Percentiles rank a stretch among this genome's conserved stretches.
These are phyloP conservation scores for Ceratotherium simum DNA, from an alignment of 2,113 vertebrate genomes.

Conservation along the genomic window DNA sequence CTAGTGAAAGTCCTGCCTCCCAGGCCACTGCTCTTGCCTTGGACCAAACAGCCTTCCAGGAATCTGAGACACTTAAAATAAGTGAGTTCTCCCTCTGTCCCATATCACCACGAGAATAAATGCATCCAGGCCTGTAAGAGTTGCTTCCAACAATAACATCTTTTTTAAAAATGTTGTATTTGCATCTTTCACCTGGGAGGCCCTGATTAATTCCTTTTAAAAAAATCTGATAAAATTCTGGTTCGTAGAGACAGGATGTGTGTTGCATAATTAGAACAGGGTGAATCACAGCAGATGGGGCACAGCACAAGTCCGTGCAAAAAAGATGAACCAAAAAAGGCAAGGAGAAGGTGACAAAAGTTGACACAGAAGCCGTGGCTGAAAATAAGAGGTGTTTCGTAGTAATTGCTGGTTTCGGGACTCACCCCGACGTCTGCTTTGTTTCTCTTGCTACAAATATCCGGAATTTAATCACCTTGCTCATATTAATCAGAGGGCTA, in stretches of 20 bases:
- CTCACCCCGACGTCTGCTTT: fast-evolving
- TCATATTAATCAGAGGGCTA: background rate
- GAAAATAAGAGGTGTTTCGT: background rate
- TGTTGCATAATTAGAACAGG: conserved; percentile 11
- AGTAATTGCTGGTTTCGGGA: background rate
- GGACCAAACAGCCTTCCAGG: background rate
- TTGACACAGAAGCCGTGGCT: background rate
- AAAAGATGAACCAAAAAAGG: background rate
- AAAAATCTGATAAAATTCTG: background rate
- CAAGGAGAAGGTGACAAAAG: background rate
- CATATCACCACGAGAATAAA: background rate
- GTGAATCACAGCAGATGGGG: background rate
- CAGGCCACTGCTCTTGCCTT: fast-evolving
- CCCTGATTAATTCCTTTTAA: background rate
- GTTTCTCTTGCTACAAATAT: conserved; percentile 24
- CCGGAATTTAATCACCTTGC: background rate
- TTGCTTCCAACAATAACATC: background rate
- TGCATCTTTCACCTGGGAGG: conserved; percentile 47
- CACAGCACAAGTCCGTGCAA: background rate
- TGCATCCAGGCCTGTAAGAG: background rate
- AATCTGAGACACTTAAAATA: background rate
- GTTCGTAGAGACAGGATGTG: background rate
- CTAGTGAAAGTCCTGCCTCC: background rate
- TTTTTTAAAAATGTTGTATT: conserved; percentile 52
- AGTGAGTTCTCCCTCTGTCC: background rate